Evolutionary conservation across 2,113 vertebrate species (phyloP).

Genomic region (Piaya cayana): DNA sequence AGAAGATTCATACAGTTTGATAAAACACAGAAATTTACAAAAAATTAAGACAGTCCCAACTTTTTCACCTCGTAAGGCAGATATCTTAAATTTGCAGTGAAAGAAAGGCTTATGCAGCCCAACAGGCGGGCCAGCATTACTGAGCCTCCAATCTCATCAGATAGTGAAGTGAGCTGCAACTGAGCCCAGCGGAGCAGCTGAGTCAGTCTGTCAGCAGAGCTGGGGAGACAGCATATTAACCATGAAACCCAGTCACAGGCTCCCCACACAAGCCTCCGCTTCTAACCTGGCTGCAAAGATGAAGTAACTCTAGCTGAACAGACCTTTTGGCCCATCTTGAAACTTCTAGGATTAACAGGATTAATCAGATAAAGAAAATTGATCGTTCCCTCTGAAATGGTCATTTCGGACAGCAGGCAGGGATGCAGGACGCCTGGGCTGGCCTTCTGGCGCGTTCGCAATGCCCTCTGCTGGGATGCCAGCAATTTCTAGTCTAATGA

Average conservation of each 20-base stretch:
- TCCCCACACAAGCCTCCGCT: conserved; percentile 58
- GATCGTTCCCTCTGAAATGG: conserved; percentile 75
- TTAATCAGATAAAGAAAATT: conserved; percentile 89
- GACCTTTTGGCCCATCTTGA: conserved; percentile 81
- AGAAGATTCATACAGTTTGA: background rate
- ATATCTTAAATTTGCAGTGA: conserved; percentile 56
- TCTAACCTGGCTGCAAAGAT: conserved; percentile 59
- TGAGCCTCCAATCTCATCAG: conserved; percentile 59
- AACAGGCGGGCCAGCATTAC: conserved; percentile 44
- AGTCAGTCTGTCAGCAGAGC: conserved; percentile 70
- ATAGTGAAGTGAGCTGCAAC: conserved; percentile 61
- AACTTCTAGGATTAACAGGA: conserved; percentile 89
- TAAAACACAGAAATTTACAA: conserved; percentile 22
- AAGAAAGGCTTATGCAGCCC: conserved; percentile 42
- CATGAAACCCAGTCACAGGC: conserved; percentile 21
- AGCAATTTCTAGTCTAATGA: background rate
- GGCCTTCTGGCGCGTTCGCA: conserved; percentile 70
- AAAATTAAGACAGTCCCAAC: background rate
- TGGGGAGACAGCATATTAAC: conserved; percentile 28
- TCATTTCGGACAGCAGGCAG: conserved; percentile 77
- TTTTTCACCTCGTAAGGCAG: background rate
- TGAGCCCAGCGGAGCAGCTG: conserved; percentile 48
- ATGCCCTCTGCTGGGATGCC: conserved; percentile 89
- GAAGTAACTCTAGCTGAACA: conserved; percentile 79
- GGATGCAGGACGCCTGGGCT: conserved; percentile 52